phyloP scores from a whole-genome alignment of 2,113 vertebrate species.

The Balaeniceps rex region DNA sequence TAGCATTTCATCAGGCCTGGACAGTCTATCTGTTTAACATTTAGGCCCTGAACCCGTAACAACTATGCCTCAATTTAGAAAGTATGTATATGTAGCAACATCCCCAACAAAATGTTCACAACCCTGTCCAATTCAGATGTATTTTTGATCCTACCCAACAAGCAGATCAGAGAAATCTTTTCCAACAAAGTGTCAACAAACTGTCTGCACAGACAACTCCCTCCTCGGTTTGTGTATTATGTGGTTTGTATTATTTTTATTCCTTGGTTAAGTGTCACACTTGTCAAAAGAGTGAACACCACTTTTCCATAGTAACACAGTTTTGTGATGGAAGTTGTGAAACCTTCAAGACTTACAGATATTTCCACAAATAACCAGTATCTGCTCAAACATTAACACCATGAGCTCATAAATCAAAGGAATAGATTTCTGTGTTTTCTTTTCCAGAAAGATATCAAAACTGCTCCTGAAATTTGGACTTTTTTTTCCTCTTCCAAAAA shows the following conservation, averaged over 20 bases:
- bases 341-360: conserved; percentile 32
- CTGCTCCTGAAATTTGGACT: neutral
- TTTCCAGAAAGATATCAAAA: neutral
- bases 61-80: neutral
- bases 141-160: conserved; percentile 1
- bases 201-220: conserved; percentile 37
- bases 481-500: neutral
- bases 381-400: conserved; percentile 14
- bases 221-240: neutral
- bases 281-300: conserved; percentile 38
- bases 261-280: conserved; percentile 30
- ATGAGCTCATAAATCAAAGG: neutral
- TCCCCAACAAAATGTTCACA: neutral
- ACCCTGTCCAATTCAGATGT: neutral
- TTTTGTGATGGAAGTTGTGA: conserved; percentile 37
- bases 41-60: neutral
- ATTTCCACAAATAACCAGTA: conserved; percentile 6
- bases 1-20: neutral
- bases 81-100: neutral
- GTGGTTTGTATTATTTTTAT: conserved; percentile 42
- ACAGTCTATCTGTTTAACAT: neutral
- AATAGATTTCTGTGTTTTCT: neutral
- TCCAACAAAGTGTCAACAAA: conserved; percentile 61
- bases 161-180: conserved; percentile 36
- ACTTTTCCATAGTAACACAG: conserved; percentile 37